Percentiles rank a stretch among this genome's conserved stretches.
Conservation (phyloP, 2,888 invertebrate genomes). For the Ceraclea dissimilis region DNA sequence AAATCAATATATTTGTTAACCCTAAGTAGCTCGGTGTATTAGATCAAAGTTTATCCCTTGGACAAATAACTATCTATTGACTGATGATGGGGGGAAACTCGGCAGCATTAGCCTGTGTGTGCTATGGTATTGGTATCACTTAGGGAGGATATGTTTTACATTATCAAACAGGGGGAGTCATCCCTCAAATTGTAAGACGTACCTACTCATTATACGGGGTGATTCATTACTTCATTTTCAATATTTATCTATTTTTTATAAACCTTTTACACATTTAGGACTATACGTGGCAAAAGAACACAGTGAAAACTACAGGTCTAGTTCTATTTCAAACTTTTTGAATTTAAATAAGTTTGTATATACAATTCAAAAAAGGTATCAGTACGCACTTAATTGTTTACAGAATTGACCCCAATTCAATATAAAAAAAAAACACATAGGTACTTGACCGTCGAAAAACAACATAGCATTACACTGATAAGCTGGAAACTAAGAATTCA, state of each 20-base stretch:
- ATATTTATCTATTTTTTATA: neutral
- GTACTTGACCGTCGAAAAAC: too few species aligned
- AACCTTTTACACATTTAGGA: too few species aligned
- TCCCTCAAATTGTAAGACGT: neutral
- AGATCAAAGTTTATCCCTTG: neutral
- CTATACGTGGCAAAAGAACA: too few species aligned
- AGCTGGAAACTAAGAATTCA: too few species aligned
- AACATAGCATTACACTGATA: too few species aligned
- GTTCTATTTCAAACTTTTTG: too few species aligned
- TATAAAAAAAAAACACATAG: too few species aligned
- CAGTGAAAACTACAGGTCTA: too few species aligned
- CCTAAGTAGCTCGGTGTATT: neutral
- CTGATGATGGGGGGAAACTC: neutral
- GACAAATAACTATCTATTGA: neutral
- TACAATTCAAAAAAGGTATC: neutral
- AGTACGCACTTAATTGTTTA: too few species aligned
- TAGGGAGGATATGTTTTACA: neutral
- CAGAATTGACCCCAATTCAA: too few species aligned
- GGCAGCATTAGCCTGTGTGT: neutral
- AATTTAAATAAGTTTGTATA: neutral
- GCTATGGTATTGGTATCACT: neutral
- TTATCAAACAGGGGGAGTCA: neutral
- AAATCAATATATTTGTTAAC: constrained; percentile 2
- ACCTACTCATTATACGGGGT: neutral
- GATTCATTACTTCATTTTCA: too few species aligned